These are phyloP conservation scores for Pachypeltis micranthus DNA, from an alignment of 1,140 invertebrate species.

Conservation along the genomic window DNA sequence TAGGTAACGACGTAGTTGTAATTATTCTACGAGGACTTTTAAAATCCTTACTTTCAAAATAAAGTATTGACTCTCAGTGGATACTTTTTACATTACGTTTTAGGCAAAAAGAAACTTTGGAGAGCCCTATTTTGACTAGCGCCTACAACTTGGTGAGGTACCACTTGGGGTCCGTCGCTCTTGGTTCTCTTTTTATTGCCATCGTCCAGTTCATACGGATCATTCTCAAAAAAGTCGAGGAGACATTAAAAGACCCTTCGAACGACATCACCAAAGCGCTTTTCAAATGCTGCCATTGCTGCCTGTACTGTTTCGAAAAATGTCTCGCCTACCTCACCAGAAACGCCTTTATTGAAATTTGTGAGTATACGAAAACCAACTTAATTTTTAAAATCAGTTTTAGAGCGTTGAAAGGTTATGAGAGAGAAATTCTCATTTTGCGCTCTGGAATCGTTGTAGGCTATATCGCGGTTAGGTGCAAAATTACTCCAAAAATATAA, in stretches of 20 bases:
- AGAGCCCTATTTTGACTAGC: conserved; percentile 44
- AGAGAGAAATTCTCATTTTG: no score
- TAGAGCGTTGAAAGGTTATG: no score
- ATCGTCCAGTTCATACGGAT: conserved; percentile 52
- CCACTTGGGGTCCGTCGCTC: conserved; percentile 64
- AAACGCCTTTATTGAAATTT: conserved; percentile 71
- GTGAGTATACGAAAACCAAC: conserved; percentile 35
- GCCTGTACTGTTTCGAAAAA: conserved; percentile 59
- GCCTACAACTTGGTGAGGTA: conserved; percentile 47
- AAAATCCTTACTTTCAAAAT: background rate
- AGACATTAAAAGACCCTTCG: conserved; percentile 35
- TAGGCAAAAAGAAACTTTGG: conserved; percentile 52
- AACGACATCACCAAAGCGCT: conserved; percentile 34
- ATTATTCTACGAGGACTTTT: background rate
- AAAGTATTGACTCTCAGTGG: background rate
- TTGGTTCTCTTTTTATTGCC: conserved; percentile 62
- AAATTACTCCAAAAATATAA: no score
- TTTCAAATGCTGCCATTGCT: conserved; percentile 56
- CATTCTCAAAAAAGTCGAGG: conserved; percentile 36
- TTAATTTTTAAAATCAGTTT: no score
- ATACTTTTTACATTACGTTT: conserved; percentile 24
- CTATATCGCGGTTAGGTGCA: no score
- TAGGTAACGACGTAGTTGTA: conserved; percentile 30
- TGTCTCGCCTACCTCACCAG: conserved; percentile 56
- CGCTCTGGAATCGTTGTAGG: no score